A percentile compares a stretch with the other conserved stretches of the same genome.
Evolutionary conservation across 1,140 invertebrate genomes (phyloP).

Genomic region (Drosophila watanabei): DNA sequence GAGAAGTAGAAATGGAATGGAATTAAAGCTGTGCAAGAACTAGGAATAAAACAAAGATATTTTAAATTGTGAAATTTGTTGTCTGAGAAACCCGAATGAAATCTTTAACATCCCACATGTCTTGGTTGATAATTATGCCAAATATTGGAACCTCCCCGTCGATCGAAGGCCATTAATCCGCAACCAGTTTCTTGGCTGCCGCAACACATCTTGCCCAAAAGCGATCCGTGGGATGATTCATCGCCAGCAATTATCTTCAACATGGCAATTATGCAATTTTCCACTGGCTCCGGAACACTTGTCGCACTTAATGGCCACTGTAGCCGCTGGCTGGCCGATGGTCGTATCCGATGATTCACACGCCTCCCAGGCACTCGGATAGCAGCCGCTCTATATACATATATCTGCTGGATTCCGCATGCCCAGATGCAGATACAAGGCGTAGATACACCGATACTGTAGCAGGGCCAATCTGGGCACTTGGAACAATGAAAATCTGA

Average conservation of each 20-base stretch:
- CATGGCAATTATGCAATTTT: slow-evolving; percentile 76
- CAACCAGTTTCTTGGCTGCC: slow-evolving; percentile 20
- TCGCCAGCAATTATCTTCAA: slow-evolving; percentile 43
- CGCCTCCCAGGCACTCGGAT: slow-evolving; percentile 18
- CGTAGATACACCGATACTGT: slow-evolving; percentile 26
- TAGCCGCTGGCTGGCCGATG: slow-evolving; percentile 18
- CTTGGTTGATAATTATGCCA: slow-evolving; percentile 18
- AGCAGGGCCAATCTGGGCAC: slow-evolving; percentile 35
- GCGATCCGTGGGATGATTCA: slow-evolving; percentile 51
- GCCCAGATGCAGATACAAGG: slow-evolving; percentile 36
- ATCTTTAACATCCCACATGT: slow-evolving; percentile 5
- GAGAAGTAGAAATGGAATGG: neutral
- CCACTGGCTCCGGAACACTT: slow-evolving; percentile 62
- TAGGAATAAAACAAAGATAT: neutral
- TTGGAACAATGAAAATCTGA: slow-evolving; percentile 69
- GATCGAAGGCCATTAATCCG: slow-evolving; percentile 32
- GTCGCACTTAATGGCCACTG: slow-evolving; percentile 64
- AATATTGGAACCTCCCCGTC: slow-evolving; percentile 21
- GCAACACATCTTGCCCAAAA: slow-evolving; percentile 21
- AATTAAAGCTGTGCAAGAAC: neutral
- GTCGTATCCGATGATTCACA: slow-evolving; percentile 67
- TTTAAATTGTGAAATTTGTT: neutral
- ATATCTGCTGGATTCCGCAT: slow-evolving; percentile 34
- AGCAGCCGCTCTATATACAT: neutral
- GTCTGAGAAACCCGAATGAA: neutral